Conservation (phyloP, 2,888 invertebrate species). For the Ptilodon capucinus region DNA sequence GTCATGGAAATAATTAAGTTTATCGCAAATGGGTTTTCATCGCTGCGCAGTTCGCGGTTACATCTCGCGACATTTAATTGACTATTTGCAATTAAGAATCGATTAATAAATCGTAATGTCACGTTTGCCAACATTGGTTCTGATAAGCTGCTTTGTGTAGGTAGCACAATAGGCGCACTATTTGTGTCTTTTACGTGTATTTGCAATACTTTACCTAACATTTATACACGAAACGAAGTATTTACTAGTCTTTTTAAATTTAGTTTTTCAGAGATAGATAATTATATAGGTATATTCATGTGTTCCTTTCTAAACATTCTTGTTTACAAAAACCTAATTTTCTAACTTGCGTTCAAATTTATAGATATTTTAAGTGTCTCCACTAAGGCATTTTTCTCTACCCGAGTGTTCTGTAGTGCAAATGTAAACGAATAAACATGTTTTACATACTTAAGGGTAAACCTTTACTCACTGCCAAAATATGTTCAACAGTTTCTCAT, state of each 20-base stretch:
- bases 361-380: too few relatives aligned
- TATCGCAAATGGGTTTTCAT: slow-evolving; percentile 60
- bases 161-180: slow-evolving; percentile 1
- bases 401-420: too few relatives aligned
- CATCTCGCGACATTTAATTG: slow-evolving; percentile 69
- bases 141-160: slow-evolving; percentile 38
- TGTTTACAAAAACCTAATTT: too few relatives aligned
- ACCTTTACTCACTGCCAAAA: background rate
- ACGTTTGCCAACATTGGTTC: slow-evolving; percentile 67
- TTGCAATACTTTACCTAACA: slow-evolving; percentile 29
- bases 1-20: slow-evolving; percentile 18
- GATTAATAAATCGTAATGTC: slow-evolving; percentile 66
- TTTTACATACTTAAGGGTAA: too few relatives aligned
- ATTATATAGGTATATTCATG: too few relatives aligned
- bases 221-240: background rate
- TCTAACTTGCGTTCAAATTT: too few relatives aligned
- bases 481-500: slow-evolving; percentile 26
- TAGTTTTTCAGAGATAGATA: too few relatives aligned
- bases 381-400: too few relatives aligned
- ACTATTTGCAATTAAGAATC: slow-evolving; percentile 79
- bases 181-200: slow-evolving; percentile 26
- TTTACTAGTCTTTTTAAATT: background rate
- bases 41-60: slow-evolving; percentile 59
- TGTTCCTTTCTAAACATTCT: too few relatives aligned
- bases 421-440: too few relatives aligned